phyloP scores from a whole-genome alignment of 2,888 invertebrate species.

The Fragum sueziense region DNA sequence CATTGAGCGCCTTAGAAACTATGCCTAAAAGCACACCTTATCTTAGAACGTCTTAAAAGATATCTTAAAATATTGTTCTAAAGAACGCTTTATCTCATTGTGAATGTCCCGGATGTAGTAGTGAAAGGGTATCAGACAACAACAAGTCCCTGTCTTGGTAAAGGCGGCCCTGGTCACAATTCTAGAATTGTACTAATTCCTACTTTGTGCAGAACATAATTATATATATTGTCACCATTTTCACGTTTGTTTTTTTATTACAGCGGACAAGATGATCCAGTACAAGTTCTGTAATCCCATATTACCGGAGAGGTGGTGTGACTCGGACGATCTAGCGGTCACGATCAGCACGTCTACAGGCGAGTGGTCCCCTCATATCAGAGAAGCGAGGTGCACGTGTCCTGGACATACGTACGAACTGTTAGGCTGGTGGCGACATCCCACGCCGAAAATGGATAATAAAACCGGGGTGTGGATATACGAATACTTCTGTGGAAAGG shows the following conservation, averaged over 20 bases:
- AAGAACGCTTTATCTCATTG: no score
- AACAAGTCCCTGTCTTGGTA: conserved; percentile 55
- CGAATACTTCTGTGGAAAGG: conserved; percentile 68
- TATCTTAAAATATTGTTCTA: no score
- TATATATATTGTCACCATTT: no score
- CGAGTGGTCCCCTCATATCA: conserved; percentile 65
- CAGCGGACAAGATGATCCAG: conserved; percentile 67
- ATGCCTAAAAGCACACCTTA: no score
- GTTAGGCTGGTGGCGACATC: conserved; percentile 63
- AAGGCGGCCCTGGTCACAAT: no score
- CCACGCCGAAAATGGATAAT: conserved; percentile 45
- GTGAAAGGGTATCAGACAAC: conserved; percentile 46
- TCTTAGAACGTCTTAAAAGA: no score
- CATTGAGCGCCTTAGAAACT: no score
- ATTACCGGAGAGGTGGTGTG: conserved; percentile 59
- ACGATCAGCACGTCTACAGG: conserved; percentile 63
- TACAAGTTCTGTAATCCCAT: conserved; percentile 66
- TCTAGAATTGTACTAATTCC: no score
- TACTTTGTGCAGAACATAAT: no score
- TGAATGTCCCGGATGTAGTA: conserved; percentile 51
- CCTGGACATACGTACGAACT: conserved; percentile 61
- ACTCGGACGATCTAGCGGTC: conserved; percentile 59
- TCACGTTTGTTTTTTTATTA: background rate
- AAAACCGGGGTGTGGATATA: conserved; percentile 64
- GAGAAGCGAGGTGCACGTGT: conserved; percentile 67